A percentile compares a stretch with the other conserved stretches of the same genome.
phyloP scores from a whole-genome alignment of 2,888 invertebrate species.

The Meghimatium bilineatum region DNA sequence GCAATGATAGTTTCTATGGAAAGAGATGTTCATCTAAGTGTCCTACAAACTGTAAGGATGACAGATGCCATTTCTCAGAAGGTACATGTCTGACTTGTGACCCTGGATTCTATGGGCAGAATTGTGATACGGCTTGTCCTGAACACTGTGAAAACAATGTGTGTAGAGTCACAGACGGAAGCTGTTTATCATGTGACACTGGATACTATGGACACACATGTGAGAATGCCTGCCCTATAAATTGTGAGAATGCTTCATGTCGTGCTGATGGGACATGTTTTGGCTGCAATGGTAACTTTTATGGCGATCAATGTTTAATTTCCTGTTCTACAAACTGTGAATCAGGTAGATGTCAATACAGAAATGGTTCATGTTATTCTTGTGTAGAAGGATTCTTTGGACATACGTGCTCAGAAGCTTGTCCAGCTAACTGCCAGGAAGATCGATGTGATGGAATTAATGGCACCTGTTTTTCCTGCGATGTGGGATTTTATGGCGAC shows the following conservation, averaged over 20 bases:
- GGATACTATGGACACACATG: not conserved
- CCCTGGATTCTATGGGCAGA: not conserved
- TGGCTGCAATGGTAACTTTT: not conserved
- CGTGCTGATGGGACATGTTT: not conserved
- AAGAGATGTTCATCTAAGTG: not conserved
- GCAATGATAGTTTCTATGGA: not conserved
- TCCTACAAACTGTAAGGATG: not conserved
- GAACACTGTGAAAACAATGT: not conserved
- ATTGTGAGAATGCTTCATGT: not conserved
- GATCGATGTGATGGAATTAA: not conserved
- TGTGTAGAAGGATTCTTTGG: not conserved
- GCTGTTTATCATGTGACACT: not conserved
- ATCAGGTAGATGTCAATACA: not conserved
- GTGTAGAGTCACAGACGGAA: not conserved
- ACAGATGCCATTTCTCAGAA: not conserved
- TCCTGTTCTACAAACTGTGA: not conserved
- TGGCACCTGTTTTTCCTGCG: not conserved
- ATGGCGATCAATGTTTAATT: not conserved
- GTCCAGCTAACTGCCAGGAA: not conserved
- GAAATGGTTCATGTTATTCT: not conserved
- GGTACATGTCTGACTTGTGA: not conserved
- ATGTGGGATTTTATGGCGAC: not conserved
- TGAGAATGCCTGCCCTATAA: not conserved
- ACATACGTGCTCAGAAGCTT: not conserved
- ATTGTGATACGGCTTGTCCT: not conserved